Conservation (phyloP, 2,797 vertebrate genomes). For the Poecilia velifera region DNA sequence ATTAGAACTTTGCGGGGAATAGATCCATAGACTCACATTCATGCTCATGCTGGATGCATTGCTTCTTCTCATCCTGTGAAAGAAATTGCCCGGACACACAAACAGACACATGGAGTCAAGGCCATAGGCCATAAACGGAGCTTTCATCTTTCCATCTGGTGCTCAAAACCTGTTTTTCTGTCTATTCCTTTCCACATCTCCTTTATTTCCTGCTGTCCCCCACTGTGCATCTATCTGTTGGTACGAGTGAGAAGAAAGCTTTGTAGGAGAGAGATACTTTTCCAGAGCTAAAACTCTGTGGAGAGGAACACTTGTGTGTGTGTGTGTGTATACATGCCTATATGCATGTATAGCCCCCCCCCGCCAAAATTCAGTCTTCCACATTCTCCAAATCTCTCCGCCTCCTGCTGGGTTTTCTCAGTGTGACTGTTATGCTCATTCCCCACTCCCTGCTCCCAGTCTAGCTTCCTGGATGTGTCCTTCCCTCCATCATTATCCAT, state of each 20-base stretch:
- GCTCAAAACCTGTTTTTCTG: slow-evolving; percentile 27
- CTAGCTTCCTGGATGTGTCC: slow-evolving; percentile 33
- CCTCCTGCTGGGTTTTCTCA: slow-evolving; percentile 49
- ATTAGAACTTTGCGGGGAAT: slow-evolving; percentile 51
- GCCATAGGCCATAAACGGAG: slow-evolving; percentile 56
- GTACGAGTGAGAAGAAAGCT: slow-evolving; percentile 9
- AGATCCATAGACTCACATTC: slow-evolving; percentile 18
- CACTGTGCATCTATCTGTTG: slow-evolving; percentile 40
- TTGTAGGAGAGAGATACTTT: slow-evolving; percentile 13
- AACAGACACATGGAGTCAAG: slow-evolving; percentile 16
- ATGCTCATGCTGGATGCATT: slow-evolving; percentile 23
- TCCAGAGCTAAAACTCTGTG: background rate
- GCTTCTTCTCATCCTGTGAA: slow-evolving; percentile 36
- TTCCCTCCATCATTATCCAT: slow-evolving; percentile 64
- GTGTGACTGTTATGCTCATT: slow-evolving; percentile 46
- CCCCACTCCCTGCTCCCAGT: slow-evolving; percentile 24
- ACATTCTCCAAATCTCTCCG: slow-evolving; percentile 1
- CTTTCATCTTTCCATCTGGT: slow-evolving; percentile 65
- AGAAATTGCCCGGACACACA: slow-evolving; percentile 9
- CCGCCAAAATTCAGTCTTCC: background rate
- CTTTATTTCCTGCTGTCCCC: slow-evolving; percentile 10
- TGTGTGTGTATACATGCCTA: background rate
- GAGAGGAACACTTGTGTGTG: background rate
- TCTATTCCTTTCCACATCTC: slow-evolving; percentile 2
- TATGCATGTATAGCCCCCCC: slow-evolving; percentile 11